phyloP scores from a whole-genome alignment of 2,888 invertebrate genomes.

The Lottia gigantea region DNA sequence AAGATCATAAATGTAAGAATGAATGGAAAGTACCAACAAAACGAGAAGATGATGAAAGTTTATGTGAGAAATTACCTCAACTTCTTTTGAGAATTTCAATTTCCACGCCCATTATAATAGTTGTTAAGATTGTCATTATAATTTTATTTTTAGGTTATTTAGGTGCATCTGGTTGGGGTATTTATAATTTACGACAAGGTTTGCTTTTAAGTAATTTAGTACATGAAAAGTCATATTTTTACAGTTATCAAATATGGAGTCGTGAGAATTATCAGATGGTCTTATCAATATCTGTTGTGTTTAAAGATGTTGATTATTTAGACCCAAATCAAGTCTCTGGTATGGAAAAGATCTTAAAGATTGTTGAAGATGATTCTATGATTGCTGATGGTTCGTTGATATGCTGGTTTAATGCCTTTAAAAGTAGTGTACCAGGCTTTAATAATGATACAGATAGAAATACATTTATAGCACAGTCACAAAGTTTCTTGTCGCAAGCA shows the following conservation, averaged over 20 bases:
- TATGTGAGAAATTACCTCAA: constrained; percentile 39
- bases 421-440: background rate
- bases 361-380: background rate
- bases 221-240: constrained; percentile 29
- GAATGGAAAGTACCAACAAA: constrained; percentile 26
- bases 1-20: constrained; percentile 31
- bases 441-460: constrained; percentile 4
- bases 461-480: constrained; percentile 19
- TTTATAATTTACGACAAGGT: background rate
- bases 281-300: constrained; percentile 36
- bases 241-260: constrained; percentile 30
- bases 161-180: background rate
- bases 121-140: background rate
- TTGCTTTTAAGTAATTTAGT: background rate
- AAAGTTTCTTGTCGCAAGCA: constrained; percentile 18
- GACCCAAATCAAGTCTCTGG: constrained; percentile 4
- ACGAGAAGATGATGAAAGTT: constrained; percentile 38
- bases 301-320: constrained; percentile 30
- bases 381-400: background rate
- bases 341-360: background rate
- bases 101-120: background rate
- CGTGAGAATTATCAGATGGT: constrained; percentile 33
- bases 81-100: too few relatives aligned
- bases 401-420: constrained; percentile 19
- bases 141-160: background rate